Conservation (phyloP, 2,888 invertebrate species). For the Galeruca laticollis region DNA sequence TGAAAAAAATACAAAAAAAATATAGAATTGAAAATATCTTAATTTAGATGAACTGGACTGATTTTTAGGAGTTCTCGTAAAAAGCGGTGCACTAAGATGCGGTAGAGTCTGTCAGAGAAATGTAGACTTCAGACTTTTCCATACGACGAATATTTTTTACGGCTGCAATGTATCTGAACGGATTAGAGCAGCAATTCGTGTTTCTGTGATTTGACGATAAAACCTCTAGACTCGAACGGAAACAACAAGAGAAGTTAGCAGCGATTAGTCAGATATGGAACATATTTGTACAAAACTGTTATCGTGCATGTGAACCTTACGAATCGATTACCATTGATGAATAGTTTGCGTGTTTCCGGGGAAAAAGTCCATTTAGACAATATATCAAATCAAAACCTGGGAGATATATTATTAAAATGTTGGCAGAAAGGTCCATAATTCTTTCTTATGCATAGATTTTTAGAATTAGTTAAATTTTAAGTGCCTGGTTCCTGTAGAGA, state of each 20-base stretch:
- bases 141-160: slow-evolving; percentile 24
- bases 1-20: slow-evolving; percentile 18
- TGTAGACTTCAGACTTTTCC: slow-evolving; percentile 30
- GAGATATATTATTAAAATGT: slow-evolving; percentile 46
- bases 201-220: slow-evolving; percentile 34
- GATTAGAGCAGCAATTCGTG: slow-evolving; percentile 28
- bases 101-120: slow-evolving; percentile 35
- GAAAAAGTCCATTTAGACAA: slow-evolving; percentile 44
- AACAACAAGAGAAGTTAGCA: slow-evolving; percentile 40
- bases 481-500: too few species aligned
- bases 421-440: too few species aligned
- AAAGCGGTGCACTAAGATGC: slow-evolving; percentile 29
- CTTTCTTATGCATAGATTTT: too few species aligned
- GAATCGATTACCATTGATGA: slow-evolving; percentile 45
- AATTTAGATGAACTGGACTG: slow-evolving; percentile 27
- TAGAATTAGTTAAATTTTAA: too few species aligned
- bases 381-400: slow-evolving; percentile 47
- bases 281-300: slow-evolving; percentile 35
- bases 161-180: slow-evolving; percentile 16
- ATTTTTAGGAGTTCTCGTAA: slow-evolving; percentile 33
- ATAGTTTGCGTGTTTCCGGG: slow-evolving; percentile 41
- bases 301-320: slow-evolving; percentile 39
- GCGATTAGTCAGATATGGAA: slow-evolving; percentile 35
- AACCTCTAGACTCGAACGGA: slow-evolving; percentile 26
- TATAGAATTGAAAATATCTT: slow-evolving; percentile 23